phyloP scores from a whole-genome alignment of 2,113 vertebrate genomes.

The Hiodon alosoides region DNA sequence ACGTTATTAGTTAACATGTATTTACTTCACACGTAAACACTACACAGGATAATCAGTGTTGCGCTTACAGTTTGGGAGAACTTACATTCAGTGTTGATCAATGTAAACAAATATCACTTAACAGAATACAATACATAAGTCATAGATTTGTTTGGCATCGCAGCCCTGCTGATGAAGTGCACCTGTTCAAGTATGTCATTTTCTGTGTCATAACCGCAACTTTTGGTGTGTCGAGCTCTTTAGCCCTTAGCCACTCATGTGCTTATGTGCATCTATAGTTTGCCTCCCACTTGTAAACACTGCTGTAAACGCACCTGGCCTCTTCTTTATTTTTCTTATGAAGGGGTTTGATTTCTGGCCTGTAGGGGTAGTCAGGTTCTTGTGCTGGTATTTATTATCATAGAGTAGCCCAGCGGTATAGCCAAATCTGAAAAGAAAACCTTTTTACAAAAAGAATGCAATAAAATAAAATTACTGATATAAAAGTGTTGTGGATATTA shows the following conservation, averaged over 20 bases:
- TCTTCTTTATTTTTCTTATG: conserved; percentile 86
- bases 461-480: no score
- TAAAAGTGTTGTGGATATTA: no score
- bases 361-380: conserved; percentile 65
- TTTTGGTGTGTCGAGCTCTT: not conserved
- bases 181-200: not conserved
- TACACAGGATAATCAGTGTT: no score
- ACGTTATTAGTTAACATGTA: not conserved
- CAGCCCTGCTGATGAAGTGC: not conserved
- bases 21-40: not conserved
- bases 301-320: conserved; percentile 83
- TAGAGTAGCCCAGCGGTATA: no score
- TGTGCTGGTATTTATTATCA: no score
- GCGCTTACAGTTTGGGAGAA: no score
- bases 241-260: not conserved
- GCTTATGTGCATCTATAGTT: conserved; percentile 33
- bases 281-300: conserved; percentile 98
- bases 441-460: no score
- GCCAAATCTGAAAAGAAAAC: no score
- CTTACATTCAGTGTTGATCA: no score
- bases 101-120: not conserved
- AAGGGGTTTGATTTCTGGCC: conserved; percentile 88
- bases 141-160: not conserved
- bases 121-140: not conserved
- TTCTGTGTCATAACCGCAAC: not conserved